Percentiles rank a stretch among this genome's conserved stretches.
Evolutionary conservation across 2,888 invertebrate species (phyloP).

Genomic region (Parapristionchus giblindavisi): DNA sequence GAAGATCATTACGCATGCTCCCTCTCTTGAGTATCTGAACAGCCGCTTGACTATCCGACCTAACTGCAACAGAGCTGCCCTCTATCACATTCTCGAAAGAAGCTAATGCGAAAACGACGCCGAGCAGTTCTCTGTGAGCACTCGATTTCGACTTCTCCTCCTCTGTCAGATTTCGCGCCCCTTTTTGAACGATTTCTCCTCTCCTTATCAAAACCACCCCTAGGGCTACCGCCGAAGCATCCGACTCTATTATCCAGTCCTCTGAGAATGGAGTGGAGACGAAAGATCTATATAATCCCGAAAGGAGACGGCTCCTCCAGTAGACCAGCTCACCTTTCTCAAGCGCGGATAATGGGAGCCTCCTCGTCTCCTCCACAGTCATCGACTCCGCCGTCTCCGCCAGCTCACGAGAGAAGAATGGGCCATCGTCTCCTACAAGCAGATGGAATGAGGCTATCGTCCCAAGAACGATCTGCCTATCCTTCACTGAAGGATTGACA

Average conservation of each 20-base stretch:
- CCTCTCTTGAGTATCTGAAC: not conserved
- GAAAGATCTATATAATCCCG: not conserved
- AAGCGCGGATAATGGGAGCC: not conserved
- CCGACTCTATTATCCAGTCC: not conserved
- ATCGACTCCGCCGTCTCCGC: not conserved
- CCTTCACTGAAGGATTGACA: not conserved
- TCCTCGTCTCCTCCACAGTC: not conserved
- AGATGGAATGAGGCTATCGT: constrained; percentile 2
- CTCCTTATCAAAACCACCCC: not conserved
- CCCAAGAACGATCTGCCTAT: not conserved
- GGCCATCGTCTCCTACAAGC: not conserved
- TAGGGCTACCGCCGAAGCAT: not conserved
- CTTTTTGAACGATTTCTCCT: not conserved
- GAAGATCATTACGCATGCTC: not conserved
- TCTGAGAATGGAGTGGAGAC: not conserved
- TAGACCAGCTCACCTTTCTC: constrained; percentile 10
- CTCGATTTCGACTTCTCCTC: not conserved
- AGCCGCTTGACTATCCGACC: not conserved
- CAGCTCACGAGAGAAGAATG: not conserved
- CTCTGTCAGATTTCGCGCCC: not conserved
- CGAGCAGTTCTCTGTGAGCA: constrained; percentile 1
- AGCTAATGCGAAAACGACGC: not conserved
- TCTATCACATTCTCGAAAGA: not conserved
- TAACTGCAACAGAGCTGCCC: not conserved
- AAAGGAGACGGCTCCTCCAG: not conserved